Percentiles rank a stretch among this genome's conserved stretches.
Evolutionary conservation across 2,113 vertebrate genomes (phyloP).

Genomic region (Phrynosoma blainvillii): DNA sequence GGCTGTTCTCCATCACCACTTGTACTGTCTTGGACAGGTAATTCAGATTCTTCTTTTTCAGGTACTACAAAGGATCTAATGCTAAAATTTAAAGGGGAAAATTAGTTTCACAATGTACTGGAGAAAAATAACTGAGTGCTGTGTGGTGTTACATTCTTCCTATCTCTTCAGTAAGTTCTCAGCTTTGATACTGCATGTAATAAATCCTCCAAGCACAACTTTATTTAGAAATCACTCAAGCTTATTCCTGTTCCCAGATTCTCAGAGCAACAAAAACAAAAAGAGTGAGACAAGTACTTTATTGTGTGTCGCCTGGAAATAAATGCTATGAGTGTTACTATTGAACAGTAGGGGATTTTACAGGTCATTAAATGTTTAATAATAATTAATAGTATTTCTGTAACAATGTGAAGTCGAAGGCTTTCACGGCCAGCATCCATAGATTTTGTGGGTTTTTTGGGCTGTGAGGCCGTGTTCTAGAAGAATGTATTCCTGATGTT

Average conservation of each 20-base stretch:
- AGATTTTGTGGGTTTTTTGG: too few relatives aligned
- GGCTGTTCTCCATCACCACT: slow-evolving; percentile 72
- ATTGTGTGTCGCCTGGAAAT: background rate
- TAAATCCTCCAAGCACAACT: background rate
- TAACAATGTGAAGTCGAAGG: too few relatives aligned
- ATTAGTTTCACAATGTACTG: slow-evolving; percentile 16
- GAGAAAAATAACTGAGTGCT: background rate
- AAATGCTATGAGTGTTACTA: background rate
- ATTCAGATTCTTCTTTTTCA: slow-evolving; percentile 67
- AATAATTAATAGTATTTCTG: background rate
- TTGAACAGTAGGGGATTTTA: background rate
- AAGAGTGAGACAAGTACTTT: too few relatives aligned
- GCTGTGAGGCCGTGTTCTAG: too few relatives aligned
- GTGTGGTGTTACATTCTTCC: background rate
- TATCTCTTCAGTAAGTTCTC: background rate
- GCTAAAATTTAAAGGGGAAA: slow-evolving; percentile 73
- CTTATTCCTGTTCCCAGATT: background rate
- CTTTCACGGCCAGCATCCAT: too few relatives aligned
- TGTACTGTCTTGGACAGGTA: slow-evolving; percentile 65
- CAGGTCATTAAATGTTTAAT: background rate
- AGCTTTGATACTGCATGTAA: background rate
- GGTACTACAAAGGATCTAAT: slow-evolving; percentile 84
- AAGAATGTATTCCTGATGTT: too few relatives aligned
- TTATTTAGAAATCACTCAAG: background rate
- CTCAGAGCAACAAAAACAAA: background rate